Evolutionary conservation across 2,113 vertebrate species (phyloP).

Genomic region (Urocynchramus pylzowi): DNA sequence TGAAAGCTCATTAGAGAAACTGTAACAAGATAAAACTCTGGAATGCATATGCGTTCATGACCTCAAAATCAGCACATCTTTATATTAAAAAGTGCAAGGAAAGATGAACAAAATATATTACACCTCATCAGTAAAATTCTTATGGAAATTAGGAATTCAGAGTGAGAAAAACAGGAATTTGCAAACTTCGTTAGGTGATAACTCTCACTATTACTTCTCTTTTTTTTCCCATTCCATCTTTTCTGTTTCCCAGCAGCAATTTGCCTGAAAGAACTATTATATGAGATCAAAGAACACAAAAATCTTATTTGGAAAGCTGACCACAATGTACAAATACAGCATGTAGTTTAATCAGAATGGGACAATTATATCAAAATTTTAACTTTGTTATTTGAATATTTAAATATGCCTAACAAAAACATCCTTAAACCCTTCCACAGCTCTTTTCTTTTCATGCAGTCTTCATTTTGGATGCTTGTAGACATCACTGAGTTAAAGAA

Average conservation of each 20-base stretch:
- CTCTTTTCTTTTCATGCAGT: neutral
- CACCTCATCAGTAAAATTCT: neutral
- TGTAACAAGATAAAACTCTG: neutral
- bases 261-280: neutral
- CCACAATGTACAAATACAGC: neutral
- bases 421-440: neutral
- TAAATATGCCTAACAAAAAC: neutral
- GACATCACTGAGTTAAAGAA: neutral
- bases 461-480: neutral
- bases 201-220: neutral
- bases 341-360: neutral
- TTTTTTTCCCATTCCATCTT: neutral
- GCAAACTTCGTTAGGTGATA: neutral
- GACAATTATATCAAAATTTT: neutral
- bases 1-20: neutral
- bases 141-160: neutral
- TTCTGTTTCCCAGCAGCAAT: neutral
- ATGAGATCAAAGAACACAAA: neutral
- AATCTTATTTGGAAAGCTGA: neutral
- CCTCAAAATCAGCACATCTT: neutral
- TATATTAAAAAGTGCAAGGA: neutral
- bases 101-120: neutral
- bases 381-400: neutral
- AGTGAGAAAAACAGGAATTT: neutral
- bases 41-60: neutral